Base-by-base conservation (phyloP, 2,797 vertebrate genomes). In the Semaprochilodus insignis region DNA sequence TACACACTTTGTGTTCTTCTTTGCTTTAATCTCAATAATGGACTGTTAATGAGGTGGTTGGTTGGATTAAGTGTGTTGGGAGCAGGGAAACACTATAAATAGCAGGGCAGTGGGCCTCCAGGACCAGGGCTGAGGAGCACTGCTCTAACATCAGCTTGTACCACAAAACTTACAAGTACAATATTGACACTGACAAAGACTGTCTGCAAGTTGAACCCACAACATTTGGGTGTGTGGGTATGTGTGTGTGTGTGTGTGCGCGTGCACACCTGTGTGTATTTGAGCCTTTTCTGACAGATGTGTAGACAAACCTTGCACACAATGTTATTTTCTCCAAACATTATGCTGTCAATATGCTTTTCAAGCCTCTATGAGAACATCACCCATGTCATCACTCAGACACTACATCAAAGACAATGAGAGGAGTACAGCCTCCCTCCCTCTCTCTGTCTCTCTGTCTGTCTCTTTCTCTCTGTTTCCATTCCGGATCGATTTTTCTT, bases 401-500 rank as follows among this genome's bases (percentile, higher is more conserved):
- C 54, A 54, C 51, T 65, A 84, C 65, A 81, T 83, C 72, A 77
- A 84, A 81, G 63, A 81, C 34, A 55, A 21, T 77, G 21, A 71
- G 52, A 76, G 65, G 36, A 34, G 44, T 71, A 31, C 36, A 3
- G 15, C 44, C 55, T 57, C 55, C 21, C 59, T 25, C n/a, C 23
- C n/a, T 25, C 59, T 13, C n/a, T 60, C 59, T 60, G 8, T 60
- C n/a, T 60, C 59, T 11, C n/a, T 23, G 2, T 60, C 57, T 23
- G 21, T 60, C 60, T 54, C 34, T 27, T 76, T 81, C 52, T 75
- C 67, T 79, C 48, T 72, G 25, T 65, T 83, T 78, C 73, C 54
- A 80, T 72, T 44, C 65, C 63, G 25, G 40, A 84, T 85, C 34
- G 72, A 81, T 87, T 84, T 87, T 83, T 78, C 79, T 76, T 55